Percentiles rank a stretch among this genome's conserved stretches.
Evolutionary conservation across 2,888 invertebrate species (phyloP).

Genomic region (Agonopterix subpropinquella): DNA sequence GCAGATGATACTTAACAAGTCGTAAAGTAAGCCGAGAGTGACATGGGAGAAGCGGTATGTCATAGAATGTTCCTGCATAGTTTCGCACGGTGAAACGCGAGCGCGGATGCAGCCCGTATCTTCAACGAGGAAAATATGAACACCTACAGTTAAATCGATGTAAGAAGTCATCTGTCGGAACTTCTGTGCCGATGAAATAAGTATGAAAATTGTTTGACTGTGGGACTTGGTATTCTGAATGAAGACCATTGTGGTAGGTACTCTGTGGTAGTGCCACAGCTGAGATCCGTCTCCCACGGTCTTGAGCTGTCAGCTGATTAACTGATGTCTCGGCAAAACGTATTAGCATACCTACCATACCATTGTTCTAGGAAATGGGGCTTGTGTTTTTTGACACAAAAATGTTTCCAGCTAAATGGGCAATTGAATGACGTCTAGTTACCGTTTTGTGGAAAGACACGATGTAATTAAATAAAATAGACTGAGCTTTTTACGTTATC

Average conservation of each 20-base stretch:
- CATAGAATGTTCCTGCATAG: constrained; percentile 36
- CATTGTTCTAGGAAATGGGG: constrained; percentile 22
- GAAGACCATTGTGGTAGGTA: background rate
- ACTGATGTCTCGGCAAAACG: constrained; percentile 17
- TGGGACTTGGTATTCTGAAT: no score
- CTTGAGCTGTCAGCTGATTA: constrained; percentile 39
- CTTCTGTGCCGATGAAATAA: no score
- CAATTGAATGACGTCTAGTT: no score
- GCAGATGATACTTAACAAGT: constrained; percentile 14
- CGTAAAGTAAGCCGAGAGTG: constrained; percentile 26
- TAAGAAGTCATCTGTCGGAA: background rate
- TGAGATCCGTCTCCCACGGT: constrained; percentile 40
- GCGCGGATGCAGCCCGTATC: constrained; percentile 27
- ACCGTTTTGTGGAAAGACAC: no score
- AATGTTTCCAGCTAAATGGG: background rate
- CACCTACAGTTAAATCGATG: background rate
- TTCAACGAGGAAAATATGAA: constrained; percentile 20
- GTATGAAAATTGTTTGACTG: no score
- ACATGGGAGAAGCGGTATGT: constrained; percentile 18
- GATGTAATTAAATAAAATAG: no score
- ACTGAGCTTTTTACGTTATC: no score
- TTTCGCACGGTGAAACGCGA: constrained; percentile 63
- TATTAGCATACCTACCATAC: constrained; percentile 6
- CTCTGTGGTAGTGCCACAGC: background rate
- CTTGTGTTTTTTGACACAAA: constrained; percentile 5